phyloP scores from a whole-genome alignment of 2,888 invertebrate species.

The Crossocerus cetratus region DNA sequence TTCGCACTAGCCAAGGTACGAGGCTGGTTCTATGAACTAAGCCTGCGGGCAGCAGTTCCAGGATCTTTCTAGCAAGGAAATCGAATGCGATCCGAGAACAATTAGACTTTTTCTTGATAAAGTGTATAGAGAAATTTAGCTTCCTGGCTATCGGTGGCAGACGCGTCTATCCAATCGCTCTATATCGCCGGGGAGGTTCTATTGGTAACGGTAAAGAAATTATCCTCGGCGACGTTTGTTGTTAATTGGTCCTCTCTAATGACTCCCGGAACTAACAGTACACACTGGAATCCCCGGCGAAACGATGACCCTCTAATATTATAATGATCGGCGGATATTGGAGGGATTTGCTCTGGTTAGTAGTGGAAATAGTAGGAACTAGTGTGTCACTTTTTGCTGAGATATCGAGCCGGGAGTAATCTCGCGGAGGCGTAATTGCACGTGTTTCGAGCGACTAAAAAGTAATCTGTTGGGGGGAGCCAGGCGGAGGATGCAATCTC shows the following conservation, averaged over 20 bases:
- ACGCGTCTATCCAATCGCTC: conserved; percentile 64
- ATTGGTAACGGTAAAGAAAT: conserved; percentile 65
- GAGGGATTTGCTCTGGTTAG: no score
- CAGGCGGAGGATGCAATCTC: conserved; percentile 47
- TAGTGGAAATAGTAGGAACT: no score
- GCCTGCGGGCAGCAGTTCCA: no score
- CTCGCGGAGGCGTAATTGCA: conserved; percentile 37
- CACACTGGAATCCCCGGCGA: no score
- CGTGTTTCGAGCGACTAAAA: conserved; percentile 38
- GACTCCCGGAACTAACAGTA: no score
- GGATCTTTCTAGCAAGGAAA: no score
- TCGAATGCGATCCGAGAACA: no score
- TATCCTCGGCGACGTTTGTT: conserved; percentile 49
- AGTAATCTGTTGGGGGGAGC: conserved; percentile 36
- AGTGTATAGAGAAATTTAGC: conserved; percentile 20
- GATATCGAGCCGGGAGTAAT: no score
- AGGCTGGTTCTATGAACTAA: no score
- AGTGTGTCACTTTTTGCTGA: no score
- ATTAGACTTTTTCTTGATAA: no score
- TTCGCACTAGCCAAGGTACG: no score
- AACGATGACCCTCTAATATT: not conserved
- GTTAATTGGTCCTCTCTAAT: conserved; percentile 53
- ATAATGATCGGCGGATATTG: not conserved
- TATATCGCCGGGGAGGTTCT: conserved; percentile 59
- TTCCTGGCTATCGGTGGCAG: conserved; percentile 51